Evolutionary conservation across 2,797 vertebrate species (phyloP), one percentile per base, ranked within the genome.

Genomic region (Bradypodion ventrale): DNA sequence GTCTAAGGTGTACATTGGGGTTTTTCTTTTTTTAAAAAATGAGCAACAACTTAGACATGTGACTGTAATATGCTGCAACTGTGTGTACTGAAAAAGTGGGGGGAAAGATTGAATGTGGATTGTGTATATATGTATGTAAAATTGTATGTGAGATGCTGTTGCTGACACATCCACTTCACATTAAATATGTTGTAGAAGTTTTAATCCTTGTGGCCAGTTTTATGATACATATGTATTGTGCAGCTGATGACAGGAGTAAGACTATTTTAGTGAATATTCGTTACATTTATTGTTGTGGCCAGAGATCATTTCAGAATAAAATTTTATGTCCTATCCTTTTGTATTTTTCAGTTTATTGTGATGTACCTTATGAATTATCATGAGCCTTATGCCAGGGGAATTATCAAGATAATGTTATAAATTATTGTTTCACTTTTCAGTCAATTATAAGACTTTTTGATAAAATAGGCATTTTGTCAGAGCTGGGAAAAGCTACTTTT

Each of bases 261-360:
- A 96, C 96, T 95, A 95, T 98, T 98, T 97, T 97, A 97, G 98
- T 98, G 97, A 98, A 95, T 96, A 97, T 97, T 98, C 98, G 98
- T 98, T 98, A 97, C 97, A 97, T 97, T 98, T 98, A 98, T 97
- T 98, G 98, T 99, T 97, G 97, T 99, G 98, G 96, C 97, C 96
- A 97, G 97, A 98, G 95, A 97, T 96, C 95, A 97, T 96, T 97
- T 97, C 96, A 96, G 95, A 96, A 98, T 98, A 98, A 97, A 97
- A 96, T 92, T 96, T 96, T 96, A 96, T 96, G 96, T 96, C 95
- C 91, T 95, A 95, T 92, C 86, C 12, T 91, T 93, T 92, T 87
- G 92, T 94, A 85, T 68, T 89, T 83, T 93, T 78, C 85, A 66
- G 15, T 66, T 92, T 90, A 84, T 79, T 46, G 70, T 82, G 44